Evolutionary conservation across 2,888 invertebrate genomes (phyloP), one percentile per base, ranked within the genome.

Genomic region (Drosophila kanekoi): DNA sequence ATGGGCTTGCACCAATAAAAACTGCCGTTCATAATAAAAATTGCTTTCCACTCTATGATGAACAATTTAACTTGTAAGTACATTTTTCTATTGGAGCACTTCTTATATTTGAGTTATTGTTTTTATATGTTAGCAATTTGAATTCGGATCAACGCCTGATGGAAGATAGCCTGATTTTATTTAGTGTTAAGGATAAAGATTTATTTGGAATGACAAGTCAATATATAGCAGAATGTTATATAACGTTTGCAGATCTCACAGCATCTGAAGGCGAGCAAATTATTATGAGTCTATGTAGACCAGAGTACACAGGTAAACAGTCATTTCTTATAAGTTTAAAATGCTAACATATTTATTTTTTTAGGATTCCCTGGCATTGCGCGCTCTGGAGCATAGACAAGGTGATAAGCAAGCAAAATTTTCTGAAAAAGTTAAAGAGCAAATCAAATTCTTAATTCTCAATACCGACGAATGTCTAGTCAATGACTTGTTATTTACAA

Each of bases 111-210:
- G 3, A 49, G 18, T 11, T 6, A 11, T n/a, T 37, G 9, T 35
- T 28, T 97, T 87, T 93, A 94, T 48, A n/a, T 35, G 48, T 32
- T 40, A 90, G 90, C 70, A 77, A 81, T 64, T 92, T 98, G 41
- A 94, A 94, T 4, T 91, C 94, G n/a, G 96, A 96, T 59, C 97
- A 97, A 91, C 95, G 95, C 57, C 93, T 93, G 38, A 87, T 94
- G 8, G 90, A 94, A 38, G 95, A 96, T 79, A 97, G 95, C 0
- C 93, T 98, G 75, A 92, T 99, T 61, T 94, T 97, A 76, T 97
- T 99, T 90, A 96, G 97, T 76, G 94, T 99, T 13, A 99, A 99
- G 93, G 99, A 99, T 93, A 98, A 98, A 92, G 99, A 99, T 92
- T 95, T 98, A 92, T 95, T 98, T 92, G 96, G 97, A 56, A 95